Percentiles rank a stretch among this genome's conserved stretches.
phyloP scores from a whole-genome alignment of 2,113 vertebrate genomes.

The Xenopus tropicalis region DNA sequence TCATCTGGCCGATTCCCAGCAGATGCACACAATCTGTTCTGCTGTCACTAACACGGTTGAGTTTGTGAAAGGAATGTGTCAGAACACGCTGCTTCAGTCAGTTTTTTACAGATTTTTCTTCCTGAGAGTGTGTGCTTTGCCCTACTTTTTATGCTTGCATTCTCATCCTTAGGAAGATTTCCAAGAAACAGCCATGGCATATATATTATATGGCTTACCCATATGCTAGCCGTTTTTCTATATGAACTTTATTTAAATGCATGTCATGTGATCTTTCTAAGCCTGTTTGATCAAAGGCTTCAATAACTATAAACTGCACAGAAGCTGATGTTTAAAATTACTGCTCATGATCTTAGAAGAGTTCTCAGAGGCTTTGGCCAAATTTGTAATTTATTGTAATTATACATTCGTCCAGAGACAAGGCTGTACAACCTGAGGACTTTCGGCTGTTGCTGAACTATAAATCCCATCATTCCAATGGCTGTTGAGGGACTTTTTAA shows the following conservation, averaged over 20 bases:
- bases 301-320: slow-evolving; percentile 7
- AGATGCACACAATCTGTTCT: slow-evolving; percentile 83
- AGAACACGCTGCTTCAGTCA: slow-evolving; percentile 73
- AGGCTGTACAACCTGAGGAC: background rate
- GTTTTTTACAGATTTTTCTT: slow-evolving; percentile 63
- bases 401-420: background rate
- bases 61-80: slow-evolving; percentile 78
- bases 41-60: slow-evolving; percentile 76
- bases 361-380: background rate
- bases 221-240: slow-evolving; percentile 26
- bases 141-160: slow-evolving; percentile 44
- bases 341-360: background rate
- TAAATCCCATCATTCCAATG: too few relatives aligned
- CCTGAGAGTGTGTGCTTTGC: slow-evolving; percentile 41
- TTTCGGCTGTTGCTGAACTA: too few relatives aligned
- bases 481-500: too few relatives aligned
- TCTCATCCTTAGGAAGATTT: slow-evolving; percentile 27
- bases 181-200: slow-evolving; percentile 25
- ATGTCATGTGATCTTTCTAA: slow-evolving; percentile 10
- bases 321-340: background rate
- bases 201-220: slow-evolving; percentile 26
- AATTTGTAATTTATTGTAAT: background rate
- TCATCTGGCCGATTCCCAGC: slow-evolving; percentile 92
- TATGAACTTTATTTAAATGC: slow-evolving; percentile 5
- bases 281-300: slow-evolving; percentile 13